Evolutionary conservation across 2,113 vertebrate genomes (phyloP).

Genomic region (Carollia perspicillata): DNA sequence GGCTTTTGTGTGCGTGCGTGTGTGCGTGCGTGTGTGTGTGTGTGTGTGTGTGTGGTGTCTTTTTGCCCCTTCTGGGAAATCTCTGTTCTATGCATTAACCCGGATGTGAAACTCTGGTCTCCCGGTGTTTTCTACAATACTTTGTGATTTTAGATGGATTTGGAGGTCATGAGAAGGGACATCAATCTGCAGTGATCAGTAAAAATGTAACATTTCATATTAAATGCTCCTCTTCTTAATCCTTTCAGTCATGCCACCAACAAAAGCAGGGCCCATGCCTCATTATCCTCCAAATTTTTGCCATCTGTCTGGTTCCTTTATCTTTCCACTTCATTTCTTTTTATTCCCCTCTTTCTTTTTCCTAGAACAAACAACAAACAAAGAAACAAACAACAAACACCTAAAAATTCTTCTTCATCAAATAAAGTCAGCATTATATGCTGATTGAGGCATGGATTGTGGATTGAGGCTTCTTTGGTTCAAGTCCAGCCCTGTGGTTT

Average conservation of each 20-base stretch:
- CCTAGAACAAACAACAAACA: background rate
- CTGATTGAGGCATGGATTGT: background rate
- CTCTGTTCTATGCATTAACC: background rate
- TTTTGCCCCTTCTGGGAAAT: background rate
- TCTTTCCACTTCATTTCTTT: background rate
- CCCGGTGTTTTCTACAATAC: background rate
- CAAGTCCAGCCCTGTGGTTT: background rate
- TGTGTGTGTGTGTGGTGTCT: background rate
- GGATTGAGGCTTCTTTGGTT: background rate
- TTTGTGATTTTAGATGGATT: background rate
- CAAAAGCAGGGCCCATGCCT: background rate
- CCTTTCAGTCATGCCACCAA: background rate
- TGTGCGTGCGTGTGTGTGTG: background rate
- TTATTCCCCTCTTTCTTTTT: background rate
- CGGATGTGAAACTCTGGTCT: background rate
- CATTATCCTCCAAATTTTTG: background rate
- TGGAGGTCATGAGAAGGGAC: background rate
- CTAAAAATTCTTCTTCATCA: background rate
- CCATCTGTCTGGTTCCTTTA: background rate
- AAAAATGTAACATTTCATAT: background rate
- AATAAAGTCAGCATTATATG: background rate
- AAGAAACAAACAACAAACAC: background rate
- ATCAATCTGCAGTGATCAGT: background rate
- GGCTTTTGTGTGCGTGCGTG: background rate
- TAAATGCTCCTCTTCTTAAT: background rate